phyloP scores from a whole-genome alignment of 2,888 invertebrate species.

The Dyspetes luteomarginatus region DNA sequence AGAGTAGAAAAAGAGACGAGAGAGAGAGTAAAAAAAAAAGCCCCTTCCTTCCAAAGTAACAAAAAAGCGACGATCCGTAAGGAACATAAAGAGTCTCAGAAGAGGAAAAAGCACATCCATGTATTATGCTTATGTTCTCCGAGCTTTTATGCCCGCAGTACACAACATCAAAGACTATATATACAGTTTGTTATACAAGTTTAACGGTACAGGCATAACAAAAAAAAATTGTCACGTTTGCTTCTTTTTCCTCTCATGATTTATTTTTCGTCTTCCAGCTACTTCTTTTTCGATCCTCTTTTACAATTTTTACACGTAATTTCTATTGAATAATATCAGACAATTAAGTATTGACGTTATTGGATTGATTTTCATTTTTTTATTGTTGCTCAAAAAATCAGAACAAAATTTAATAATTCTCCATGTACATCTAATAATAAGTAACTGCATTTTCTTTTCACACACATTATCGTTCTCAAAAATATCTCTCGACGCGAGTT shows the following conservation, averaged over 20 bases:
- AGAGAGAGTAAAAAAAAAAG: not conserved
- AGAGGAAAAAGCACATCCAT: slow-evolving; percentile 24
- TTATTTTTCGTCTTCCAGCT: too few species aligned
- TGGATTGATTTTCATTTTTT: not conserved
- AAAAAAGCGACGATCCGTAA: slow-evolving; percentile 27
- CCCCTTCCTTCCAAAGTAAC: slow-evolving; percentile 2
- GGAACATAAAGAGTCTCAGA: slow-evolving; percentile 12
- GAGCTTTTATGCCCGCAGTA: not conserved
- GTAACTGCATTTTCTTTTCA: too few species aligned
- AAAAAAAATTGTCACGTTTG: not conserved
- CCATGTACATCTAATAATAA: too few species aligned
- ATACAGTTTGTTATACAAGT: slow-evolving; percentile 9
- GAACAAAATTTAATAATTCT: too few species aligned
- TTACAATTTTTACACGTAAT: not conserved
- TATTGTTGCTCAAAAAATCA: too few species aligned
- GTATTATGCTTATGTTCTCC: slow-evolving; percentile 5
- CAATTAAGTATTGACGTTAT: not conserved
- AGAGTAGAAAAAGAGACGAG: slow-evolving; percentile 23
- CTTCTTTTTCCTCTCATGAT: not conserved
- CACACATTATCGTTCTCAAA: too few species aligned
- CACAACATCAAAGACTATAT: not conserved
- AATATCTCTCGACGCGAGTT: too few species aligned
- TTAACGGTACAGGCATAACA: slow-evolving; percentile 23
- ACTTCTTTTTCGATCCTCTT: not conserved
- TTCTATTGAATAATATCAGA: not conserved